phyloP scores from a whole-genome alignment of 2,113 vertebrate genomes.

The Sciurus niger region DNA sequence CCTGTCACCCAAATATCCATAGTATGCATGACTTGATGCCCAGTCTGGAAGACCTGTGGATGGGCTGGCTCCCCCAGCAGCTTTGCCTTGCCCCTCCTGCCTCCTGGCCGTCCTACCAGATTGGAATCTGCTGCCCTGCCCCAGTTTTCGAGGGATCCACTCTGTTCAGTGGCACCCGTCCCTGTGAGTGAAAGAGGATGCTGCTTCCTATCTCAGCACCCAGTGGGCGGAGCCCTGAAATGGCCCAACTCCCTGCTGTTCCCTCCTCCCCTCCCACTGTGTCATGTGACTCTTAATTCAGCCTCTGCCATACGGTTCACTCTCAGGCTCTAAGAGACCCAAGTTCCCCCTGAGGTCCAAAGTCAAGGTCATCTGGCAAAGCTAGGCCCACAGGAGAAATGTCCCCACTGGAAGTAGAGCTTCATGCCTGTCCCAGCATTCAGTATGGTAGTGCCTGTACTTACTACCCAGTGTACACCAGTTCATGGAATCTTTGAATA shows the following conservation, averaged over 20 bases:
- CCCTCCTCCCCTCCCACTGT: not conserved
- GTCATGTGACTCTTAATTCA: slow-evolving; percentile 68
- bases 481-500: not conserved
- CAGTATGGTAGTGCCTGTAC: not conserved
- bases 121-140: slow-evolving; percentile 64
- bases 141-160: slow-evolving; percentile 81
- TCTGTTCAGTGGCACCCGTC: slow-evolving; percentile 55
- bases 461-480: not conserved
- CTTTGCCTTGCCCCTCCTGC: slow-evolving; percentile 31
- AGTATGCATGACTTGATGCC: not conserved
- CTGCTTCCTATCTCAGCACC: slow-evolving; percentile 31
- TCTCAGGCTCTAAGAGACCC: not conserved
- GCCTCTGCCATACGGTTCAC: slow-evolving; percentile 51
- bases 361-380: slow-evolving; percentile 47
- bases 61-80: not conserved
- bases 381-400: not conserved
- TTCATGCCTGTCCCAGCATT: not conserved
- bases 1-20: not conserved
- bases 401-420: not conserved
- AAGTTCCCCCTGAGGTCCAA: not conserved
- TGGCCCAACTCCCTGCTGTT: slow-evolving; percentile 52
- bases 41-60: not conserved
- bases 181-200: slow-evolving; percentile 81
- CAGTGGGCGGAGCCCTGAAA: slow-evolving; percentile 45
- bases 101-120: slow-evolving; percentile 41